phyloP scores from a whole-genome alignment of 2,888 invertebrate species.

The Lycophotia porphyrea region DNA sequence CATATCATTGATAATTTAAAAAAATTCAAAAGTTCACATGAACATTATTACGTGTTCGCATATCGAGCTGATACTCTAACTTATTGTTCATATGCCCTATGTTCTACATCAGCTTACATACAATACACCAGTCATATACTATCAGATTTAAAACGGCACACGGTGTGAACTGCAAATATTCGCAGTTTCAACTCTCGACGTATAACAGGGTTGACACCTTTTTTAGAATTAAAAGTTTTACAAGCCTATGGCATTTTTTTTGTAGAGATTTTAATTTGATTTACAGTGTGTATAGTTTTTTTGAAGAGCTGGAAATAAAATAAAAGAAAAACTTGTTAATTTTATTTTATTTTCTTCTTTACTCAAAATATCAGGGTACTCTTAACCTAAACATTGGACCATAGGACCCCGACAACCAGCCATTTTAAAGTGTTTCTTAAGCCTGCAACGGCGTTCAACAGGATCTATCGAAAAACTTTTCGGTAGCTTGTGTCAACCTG shows the following conservation, averaged over 20 bases:
- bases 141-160: slow-evolving; percentile 27
- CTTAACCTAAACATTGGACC: neutral
- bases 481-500: neutral
- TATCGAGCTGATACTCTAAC: neutral
- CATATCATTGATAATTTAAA: too few species aligned
- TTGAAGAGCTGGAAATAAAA: neutral
- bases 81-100: slow-evolving; percentile 1
- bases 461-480: neutral
- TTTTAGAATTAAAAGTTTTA: slow-evolving; percentile 29
- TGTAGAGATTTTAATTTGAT: slow-evolving; percentile 18
- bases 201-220: slow-evolving; percentile 41
- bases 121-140: slow-evolving; percentile 1
- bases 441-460: neutral
- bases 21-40: neutral
- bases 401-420: neutral
- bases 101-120: neutral
- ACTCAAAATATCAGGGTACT: neutral
- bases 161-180: slow-evolving; percentile 48
- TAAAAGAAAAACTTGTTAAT: too few species aligned
- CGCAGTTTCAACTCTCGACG: slow-evolving; percentile 29
- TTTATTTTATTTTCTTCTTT: neutral
- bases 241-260: neutral
- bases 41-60: neutral
- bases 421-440: neutral
- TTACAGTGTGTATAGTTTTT: neutral